Evolutionary conservation across 2,113 vertebrate genomes (phyloP).

Genomic region (Rhizomys pruinosus): DNA sequence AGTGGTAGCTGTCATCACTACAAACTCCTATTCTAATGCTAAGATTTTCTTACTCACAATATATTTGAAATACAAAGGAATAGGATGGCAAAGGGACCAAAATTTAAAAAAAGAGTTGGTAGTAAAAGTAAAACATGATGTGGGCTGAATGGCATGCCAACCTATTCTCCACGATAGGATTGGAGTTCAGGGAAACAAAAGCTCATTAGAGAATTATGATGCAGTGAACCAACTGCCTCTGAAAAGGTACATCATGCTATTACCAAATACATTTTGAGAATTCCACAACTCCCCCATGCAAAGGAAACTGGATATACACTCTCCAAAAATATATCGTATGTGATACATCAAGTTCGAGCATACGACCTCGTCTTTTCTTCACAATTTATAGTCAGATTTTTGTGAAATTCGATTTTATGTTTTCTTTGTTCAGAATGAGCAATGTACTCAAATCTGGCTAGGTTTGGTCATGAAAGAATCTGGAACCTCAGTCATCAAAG

Average conservation of each 20-base stretch:
- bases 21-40: neutral
- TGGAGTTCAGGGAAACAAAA: neutral
- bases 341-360: constrained; percentile 5
- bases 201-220: neutral
- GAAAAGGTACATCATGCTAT: neutral
- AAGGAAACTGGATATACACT: neutral
- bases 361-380: neutral
- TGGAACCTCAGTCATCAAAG: neutral
- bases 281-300: neutral
- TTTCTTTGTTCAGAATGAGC: neutral
- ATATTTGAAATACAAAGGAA: neutral
- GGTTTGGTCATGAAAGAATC: constrained; percentile 2
- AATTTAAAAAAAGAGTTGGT: neutral
- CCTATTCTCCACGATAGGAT: neutral
- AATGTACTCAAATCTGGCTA: neutral
- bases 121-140: neutral
- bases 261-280: neutral
- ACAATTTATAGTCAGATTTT: neutral
- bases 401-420: neutral
- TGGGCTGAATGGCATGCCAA: neutral
- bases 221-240: constrained; percentile 6
- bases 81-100: neutral
- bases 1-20: neutral
- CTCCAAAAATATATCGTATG: constrained; percentile 1
- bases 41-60: constrained; percentile 17